Conservation (phyloP, 2,797 vertebrate genomes). For the Syndactyla subalaris region DNA sequence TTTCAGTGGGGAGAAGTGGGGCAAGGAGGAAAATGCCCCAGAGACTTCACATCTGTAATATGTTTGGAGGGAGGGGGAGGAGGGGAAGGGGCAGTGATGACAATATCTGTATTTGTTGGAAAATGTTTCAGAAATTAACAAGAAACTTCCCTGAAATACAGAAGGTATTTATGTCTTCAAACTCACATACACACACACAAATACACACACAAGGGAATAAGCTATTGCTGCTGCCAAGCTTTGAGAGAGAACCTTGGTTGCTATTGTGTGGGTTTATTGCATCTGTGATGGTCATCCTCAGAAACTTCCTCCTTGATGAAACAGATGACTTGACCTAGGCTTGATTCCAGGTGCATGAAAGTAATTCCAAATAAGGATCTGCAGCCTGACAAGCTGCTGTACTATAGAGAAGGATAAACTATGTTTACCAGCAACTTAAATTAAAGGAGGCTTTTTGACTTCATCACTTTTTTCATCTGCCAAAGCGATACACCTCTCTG, state of each 20-base stretch:
- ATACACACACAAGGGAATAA: not conserved
- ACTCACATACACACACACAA: not conserved
- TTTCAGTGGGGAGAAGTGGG: not conserved
- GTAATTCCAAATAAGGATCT: conserved; percentile 61
- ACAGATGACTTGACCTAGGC: conserved; percentile 16
- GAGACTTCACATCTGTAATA: not conserved
- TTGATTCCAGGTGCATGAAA: not conserved
- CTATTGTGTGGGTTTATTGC: conserved; percentile 40
- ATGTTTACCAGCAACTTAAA: conserved; percentile 2
- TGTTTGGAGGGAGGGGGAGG: fast-evolving
- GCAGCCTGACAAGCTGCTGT: not conserved
- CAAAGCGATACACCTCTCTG: not conserved
- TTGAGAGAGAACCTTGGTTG: not conserved
- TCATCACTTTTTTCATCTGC: not conserved
- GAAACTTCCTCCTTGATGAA: conserved; percentile 51
- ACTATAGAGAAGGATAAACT: not conserved
- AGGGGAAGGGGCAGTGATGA: not conserved
- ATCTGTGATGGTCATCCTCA: conserved; percentile 29
- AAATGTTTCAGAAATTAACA: not conserved
- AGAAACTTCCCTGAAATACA: not conserved
- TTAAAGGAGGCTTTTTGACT: not conserved
- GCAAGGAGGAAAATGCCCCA: not conserved
- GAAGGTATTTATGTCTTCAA: not conserved
- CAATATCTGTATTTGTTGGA: not conserved
- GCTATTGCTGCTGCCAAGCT: not conserved